phyloP scores from a whole-genome alignment of 2,888 invertebrate species.

The Dasypolia templi region DNA sequence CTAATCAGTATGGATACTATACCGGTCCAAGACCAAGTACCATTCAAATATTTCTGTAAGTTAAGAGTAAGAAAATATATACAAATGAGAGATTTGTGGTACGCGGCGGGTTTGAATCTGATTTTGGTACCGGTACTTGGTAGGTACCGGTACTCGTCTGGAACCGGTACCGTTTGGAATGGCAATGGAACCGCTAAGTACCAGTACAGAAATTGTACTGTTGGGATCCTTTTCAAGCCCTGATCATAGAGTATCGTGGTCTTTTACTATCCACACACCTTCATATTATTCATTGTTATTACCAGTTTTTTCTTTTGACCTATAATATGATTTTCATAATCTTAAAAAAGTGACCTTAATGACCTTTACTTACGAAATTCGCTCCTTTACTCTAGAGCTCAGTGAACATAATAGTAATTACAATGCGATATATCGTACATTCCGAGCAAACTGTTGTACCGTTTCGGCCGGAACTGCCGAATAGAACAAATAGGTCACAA shows the following conservation, averaged over 20 bases:
- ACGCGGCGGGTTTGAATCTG: not conserved
- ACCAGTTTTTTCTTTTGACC: not conserved
- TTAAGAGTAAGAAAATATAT: not conserved
- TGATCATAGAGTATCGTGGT: not conserved
- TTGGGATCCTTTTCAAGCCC: not conserved
- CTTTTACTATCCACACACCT: not conserved
- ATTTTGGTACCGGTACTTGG: not conserved
- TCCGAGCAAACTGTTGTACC: slow-evolving; percentile 25
- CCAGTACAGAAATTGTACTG: not conserved
- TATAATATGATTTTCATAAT: not conserved
- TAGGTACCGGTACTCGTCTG: no score
- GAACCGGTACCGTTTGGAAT: no score
- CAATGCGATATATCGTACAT: slow-evolving; percentile 43
- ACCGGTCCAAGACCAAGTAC: no score
- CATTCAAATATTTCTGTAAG: not conserved
- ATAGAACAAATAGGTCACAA: slow-evolving; percentile 53
- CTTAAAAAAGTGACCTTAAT: slow-evolving; percentile 2
- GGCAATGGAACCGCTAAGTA: no score
- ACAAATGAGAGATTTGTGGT: not conserved
- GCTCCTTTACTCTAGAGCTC: not conserved
- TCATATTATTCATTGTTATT: not conserved
- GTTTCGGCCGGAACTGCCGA: slow-evolving; percentile 37
- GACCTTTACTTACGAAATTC: slow-evolving; percentile 8
- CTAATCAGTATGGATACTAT: not conserved
- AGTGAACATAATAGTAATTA: slow-evolving; percentile 44